Base-by-base conservation (phyloP, 2,113 vertebrate genomes). In the Oxyruncus cristatus region DNA sequence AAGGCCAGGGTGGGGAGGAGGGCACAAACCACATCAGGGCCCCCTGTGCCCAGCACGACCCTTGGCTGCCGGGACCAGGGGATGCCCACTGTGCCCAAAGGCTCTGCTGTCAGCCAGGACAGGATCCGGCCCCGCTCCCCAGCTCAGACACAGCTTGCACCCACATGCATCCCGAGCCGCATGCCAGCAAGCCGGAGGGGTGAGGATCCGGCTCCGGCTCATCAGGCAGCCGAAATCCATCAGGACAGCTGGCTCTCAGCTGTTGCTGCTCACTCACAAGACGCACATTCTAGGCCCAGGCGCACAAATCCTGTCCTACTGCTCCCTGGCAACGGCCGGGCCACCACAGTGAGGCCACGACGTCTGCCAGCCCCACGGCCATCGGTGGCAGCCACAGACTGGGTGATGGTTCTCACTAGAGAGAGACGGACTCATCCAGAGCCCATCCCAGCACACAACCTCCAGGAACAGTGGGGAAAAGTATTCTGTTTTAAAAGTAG, bases 231-330 rank as follows among this genome's bases (percentile, higher is more conserved):
- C 66, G 30, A 79, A 80, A 92, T 55, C 9, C 92, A 53, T 30
- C 28, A 7, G 42, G 93, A 85, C 97, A 97, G 97, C 97, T 97
- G 97, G 61, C 3, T 30, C 76, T 96, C 97, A 97, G 96, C 97
- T 97, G 97, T 77, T 37, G 52, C 93, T 24, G 37, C 93, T 94
- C 96, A 47, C 77, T 92, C 93, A 88, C 46, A 49, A 62, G 73
- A 65, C 6, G 0, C 63, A 70, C 82, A 42, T 90, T 95, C 89
- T 4, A 52, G 74, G 52, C 65, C 23, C 49, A 28, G 63, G 52
- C 23, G 5, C 88, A 63, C 55, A 68, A 26, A 85, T 62, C 78
- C 92, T 20, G 28, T 9, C 58, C 84, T 23, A 22, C 53, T 21
- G 7, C 77, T 62, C 37, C 59, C 30, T 6, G 0, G 46, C 76